Percentiles rank a stretch among this genome's conserved stretches.
Evolutionary conservation across 2,797 vertebrate species (phyloP).

Genomic region (Microctenopoma stevenorrisi): DNA sequence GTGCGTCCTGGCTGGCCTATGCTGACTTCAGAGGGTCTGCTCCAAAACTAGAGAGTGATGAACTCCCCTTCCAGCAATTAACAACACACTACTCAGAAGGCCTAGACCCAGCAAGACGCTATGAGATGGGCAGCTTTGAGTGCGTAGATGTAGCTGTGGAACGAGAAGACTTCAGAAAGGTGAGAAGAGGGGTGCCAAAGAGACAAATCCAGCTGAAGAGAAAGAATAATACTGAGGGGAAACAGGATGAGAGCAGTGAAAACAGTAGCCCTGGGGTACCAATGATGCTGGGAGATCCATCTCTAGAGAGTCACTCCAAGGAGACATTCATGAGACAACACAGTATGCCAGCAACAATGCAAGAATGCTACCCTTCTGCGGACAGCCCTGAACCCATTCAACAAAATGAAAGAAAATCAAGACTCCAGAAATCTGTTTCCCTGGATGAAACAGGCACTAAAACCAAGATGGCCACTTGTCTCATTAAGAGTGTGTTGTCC

Average conservation of each 20-base stretch:
- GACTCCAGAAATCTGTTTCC: conserved; percentile 88
- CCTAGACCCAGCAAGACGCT: conserved; percentile 73
- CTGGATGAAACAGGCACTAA: conserved; percentile 85
- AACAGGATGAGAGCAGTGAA: conserved; percentile 83
- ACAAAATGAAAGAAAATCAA: conserved; percentile 67
- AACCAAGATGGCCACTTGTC: conserved; percentile 88
- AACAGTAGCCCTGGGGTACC: conserved; percentile 72
- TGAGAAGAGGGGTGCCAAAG: conserved; percentile 93
- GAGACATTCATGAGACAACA: conserved; percentile 79
- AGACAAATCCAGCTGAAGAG: conserved; percentile 94
- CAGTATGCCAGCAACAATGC: conserved; percentile 78
- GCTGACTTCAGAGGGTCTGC: conserved; percentile 82
- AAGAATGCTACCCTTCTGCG: conserved; percentile 59
- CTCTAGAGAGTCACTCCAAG: conserved; percentile 65
- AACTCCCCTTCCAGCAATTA: conserved; percentile 67
- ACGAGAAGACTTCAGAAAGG: conserved; percentile 81
- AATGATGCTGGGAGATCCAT: conserved; percentile 59
- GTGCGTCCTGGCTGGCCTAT: conserved; percentile 79
- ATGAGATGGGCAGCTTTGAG: conserved; percentile 87
- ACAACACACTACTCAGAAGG: conserved; percentile 60
- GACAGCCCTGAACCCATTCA: conserved; percentile 52
- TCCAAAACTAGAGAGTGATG: conserved; percentile 75
- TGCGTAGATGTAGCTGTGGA: conserved; percentile 92
- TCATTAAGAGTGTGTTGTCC: conserved; percentile 91
- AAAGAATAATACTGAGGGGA: conserved; percentile 81